Percentiles rank a stretch among this genome's conserved stretches.
These are phyloP conservation scores for Philypnodon macrostomus DNA, from an alignment of 2,797 vertebrate genomes.

Conservation along the genomic window DNA sequence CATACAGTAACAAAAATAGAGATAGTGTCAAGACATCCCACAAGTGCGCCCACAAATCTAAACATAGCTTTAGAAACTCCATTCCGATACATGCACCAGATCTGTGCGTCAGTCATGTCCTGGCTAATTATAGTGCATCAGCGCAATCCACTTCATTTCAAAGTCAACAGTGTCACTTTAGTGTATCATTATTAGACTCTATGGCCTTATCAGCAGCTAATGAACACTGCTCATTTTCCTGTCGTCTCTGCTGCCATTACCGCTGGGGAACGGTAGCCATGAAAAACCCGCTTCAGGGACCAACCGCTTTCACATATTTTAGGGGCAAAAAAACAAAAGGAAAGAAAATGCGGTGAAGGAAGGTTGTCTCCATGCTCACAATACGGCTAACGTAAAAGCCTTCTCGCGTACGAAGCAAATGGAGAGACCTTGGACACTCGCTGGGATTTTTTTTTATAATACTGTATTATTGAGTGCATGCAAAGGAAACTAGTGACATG, in stretches of 20 bases:
- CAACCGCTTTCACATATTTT: constrained; percentile 1
- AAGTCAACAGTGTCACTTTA: constrained; percentile 30
- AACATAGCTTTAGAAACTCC: neutral
- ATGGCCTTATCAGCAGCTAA: constrained; percentile 18
- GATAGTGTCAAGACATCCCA: too few species aligned
- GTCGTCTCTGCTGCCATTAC: constrained; percentile 22
- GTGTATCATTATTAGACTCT: constrained; percentile 24
- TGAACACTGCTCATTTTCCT: constrained; percentile 32
- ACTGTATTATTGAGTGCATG: constrained; percentile 21
- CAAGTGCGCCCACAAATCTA: neutral
- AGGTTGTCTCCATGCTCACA: neutral
- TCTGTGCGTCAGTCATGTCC: neutral
- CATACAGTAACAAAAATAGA: too few species aligned
- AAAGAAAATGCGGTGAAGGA: constrained; percentile 10
- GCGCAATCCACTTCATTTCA: constrained; percentile 26
- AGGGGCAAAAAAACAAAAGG: constrained; percentile 7
- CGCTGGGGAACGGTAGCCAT: constrained; percentile 3
- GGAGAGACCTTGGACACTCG: constrained; percentile 29
- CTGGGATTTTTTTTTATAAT: constrained; percentile 20
- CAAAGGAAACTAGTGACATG: constrained; percentile 18
- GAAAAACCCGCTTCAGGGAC: constrained; percentile 12
- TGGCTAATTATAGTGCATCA: constrained; percentile 10
- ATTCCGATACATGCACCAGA: neutral
- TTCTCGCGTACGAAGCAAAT: constrained; percentile 3
- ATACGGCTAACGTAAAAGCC: constrained; percentile 9